Evolutionary conservation across 2,888 invertebrate genomes (phyloP).

Genomic region (Torymus aiolomorphi): DNA sequence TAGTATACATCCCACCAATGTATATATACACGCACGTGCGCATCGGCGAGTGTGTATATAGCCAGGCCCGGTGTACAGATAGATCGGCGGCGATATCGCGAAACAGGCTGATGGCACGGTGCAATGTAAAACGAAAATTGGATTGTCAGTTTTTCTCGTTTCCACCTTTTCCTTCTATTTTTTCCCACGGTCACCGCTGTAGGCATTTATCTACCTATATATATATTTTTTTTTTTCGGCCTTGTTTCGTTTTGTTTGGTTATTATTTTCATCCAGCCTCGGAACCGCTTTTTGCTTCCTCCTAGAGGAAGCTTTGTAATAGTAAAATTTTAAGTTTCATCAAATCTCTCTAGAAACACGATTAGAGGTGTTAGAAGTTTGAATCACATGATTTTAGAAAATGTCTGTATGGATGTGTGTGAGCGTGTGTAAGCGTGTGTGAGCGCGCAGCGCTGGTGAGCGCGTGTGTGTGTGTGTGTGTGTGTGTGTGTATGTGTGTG

Average conservation of each 20-base stretch:
- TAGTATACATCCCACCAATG: not conserved
- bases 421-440: too few species aligned
- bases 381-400: too few species aligned
- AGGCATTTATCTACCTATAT: not conserved
- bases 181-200: not conserved
- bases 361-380: too few species aligned
- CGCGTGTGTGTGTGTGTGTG: too few species aligned
- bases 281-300: not conserved
- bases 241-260: constrained; percentile 18
- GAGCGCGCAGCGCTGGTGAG: too few species aligned
- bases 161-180: constrained; percentile 11
- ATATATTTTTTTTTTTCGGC: not conserved
- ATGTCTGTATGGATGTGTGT: too few species aligned
- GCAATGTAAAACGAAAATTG: constrained; percentile 48
- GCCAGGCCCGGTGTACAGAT: not conserved
- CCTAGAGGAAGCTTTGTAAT: too few species aligned
- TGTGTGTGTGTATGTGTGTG: too few species aligned
- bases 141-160: constrained; percentile 35
- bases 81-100: not conserved
- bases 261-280: constrained; percentile 2
- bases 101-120: not conserved
- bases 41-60: not conserved
- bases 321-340: too few species aligned
- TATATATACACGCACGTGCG: not conserved
- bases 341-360: too few species aligned